phyloP scores from a whole-genome alignment of 2,888 invertebrate genomes.

The Hedya salicella region DNA sequence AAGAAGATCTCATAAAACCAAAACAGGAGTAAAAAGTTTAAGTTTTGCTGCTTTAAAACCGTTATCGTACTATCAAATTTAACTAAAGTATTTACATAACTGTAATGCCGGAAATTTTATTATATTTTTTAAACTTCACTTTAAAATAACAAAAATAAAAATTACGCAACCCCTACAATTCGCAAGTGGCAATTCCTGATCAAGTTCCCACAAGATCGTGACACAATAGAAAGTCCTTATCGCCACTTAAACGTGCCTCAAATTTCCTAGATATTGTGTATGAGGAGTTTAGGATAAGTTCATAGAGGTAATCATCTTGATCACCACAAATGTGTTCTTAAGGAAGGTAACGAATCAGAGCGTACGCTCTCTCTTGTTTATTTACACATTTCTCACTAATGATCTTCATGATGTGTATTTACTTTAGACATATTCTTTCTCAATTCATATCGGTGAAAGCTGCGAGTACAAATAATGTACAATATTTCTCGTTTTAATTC shows the following conservation, averaged over 20 bases:
- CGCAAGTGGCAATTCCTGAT: background rate
- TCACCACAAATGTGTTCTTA: conserved; percentile 6
- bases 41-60: no score
- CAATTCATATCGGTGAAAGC: no score
- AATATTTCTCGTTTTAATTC: background rate
- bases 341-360: conserved; percentile 22
- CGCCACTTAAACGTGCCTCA: background rate
- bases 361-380: conserved; percentile 20
- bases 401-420: background rate
- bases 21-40: no score
- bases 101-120: background rate
- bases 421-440: background rate
- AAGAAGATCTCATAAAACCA: conserved; percentile 17
- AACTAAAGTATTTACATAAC: background rate
- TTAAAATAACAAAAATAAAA: no score
- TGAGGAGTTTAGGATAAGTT: no score
- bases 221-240: background rate
- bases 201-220: background rate
- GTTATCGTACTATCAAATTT: no score
- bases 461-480: no score
- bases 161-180: no score
- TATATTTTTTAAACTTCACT: no score
- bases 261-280: background rate
- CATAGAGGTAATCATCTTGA: background rate
- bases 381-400: conserved; percentile 28